Evolutionary conservation across 2,888 invertebrate species (phyloP), one percentile per base, ranked within the genome.

Genomic region (Leptopilina myrica): DNA sequence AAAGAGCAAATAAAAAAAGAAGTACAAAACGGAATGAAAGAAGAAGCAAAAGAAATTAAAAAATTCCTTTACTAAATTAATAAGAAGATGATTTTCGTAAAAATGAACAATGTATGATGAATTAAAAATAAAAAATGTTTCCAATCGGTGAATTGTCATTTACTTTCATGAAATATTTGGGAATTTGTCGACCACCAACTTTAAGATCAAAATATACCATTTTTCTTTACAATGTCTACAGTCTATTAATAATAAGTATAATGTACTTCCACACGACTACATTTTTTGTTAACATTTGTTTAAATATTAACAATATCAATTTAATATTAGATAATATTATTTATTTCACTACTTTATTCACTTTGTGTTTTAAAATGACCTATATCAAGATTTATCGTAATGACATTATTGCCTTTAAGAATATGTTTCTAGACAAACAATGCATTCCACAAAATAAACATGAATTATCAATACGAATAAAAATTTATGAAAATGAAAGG

Each of bases 341-440:
- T 8, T 69, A 11, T 49, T 49, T 49, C 12, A 20, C 20, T 14
- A 5, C 49, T 49, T 49, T 53, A 15, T 0, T 20, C 15, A 0
- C 12, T 49, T 49, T 69, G 0, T 20, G 49, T 69, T 14, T 69
- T 7, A 69, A 69, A 69, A 20, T 69, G 5, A 49, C 49, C 8
- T 69, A 69, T 7, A 49, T 69, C 14, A 15, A 12, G 11, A 49
- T 69, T 20, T 69, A 69, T 69, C 67, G 67, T 69, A 26, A 69
- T 6, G 26, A 69, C 20, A 20, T 69, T 26, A 49, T 69, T 12
- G 67, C 11, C 20, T 53, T 69, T 69, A 49, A 26, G 49, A 20
- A 69, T 20, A 69, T 69, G 67, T 69, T 69, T 49, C 14, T 20
- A 7, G 49, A 69, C 20, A 26, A 15, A 14, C 20, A 20, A 3